Conservation (phyloP, 1,140 invertebrate genomes). For the Ectropis grisescens region DNA sequence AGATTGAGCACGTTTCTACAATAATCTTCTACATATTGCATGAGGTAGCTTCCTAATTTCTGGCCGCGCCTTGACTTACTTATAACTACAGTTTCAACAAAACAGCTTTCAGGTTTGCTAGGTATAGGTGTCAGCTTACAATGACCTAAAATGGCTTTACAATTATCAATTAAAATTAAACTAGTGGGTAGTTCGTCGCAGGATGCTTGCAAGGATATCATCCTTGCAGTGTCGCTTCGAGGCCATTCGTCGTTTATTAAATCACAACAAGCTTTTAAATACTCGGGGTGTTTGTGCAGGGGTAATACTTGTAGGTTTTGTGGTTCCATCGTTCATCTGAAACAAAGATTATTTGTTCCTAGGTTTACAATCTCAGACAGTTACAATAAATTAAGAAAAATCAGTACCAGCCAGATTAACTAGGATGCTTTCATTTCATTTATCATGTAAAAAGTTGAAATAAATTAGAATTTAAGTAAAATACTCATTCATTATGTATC, state of each 20-base stretch:
- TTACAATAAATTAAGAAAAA: too few relatives aligned
- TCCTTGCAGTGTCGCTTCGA: slow-evolving; percentile 79
- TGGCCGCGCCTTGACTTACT: slow-evolving; percentile 76
- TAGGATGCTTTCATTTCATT: too few relatives aligned
- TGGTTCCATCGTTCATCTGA: slow-evolving; percentile 26
- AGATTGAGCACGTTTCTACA: slow-evolving; percentile 72
- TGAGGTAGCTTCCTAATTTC: slow-evolving; percentile 79
- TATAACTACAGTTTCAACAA: slow-evolving; percentile 84
- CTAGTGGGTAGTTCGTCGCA: slow-evolving; percentile 80
- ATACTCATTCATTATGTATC: too few relatives aligned
- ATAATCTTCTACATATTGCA: slow-evolving; percentile 80
- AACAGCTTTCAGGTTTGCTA: slow-evolving; percentile 75
- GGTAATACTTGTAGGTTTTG: slow-evolving; percentile 69
- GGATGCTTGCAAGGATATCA: slow-evolving; percentile 78
- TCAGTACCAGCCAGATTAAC: too few relatives aligned
- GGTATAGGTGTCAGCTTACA: slow-evolving; percentile 80
- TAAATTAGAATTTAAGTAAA: too few relatives aligned
- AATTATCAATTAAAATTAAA: slow-evolving; percentile 74
- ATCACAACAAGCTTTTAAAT: slow-evolving; percentile 76
- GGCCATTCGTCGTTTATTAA: slow-evolving; percentile 87
- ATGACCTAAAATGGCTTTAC: slow-evolving; percentile 77
- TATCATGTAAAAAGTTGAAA: too few relatives aligned
- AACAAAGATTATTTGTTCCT: slow-evolving; percentile 7
- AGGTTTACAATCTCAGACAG: too few relatives aligned
- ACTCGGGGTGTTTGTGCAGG: slow-evolving; percentile 78